Conservation (phyloP, 2,888 invertebrate species). For the Pristionchus entomophagus region DNA sequence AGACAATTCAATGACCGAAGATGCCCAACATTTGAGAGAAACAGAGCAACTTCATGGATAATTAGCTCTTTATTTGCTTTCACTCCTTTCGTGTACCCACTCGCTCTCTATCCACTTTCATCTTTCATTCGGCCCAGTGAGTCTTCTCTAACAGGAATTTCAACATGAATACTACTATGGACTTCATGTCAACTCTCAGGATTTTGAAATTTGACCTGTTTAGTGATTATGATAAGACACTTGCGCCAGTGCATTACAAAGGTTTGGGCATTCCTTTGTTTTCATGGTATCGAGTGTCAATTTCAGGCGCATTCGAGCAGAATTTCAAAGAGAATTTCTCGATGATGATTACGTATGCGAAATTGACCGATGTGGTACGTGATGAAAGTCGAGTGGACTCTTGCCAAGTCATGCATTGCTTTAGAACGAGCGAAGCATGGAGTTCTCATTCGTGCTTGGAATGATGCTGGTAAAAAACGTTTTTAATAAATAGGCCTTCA, state of each 20-base stretch:
- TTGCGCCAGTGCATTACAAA: background rate
- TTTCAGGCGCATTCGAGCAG: background rate
- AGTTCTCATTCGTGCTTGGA: background rate
- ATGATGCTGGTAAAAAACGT: slow-evolving; percentile 24
- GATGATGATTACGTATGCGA: background rate
- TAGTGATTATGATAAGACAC: background rate
- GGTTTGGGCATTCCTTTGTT: background rate
- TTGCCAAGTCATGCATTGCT: too few species aligned
- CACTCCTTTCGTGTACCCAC: background rate
- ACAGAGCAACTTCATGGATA: background rate
- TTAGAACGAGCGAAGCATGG: slow-evolving; percentile 37
- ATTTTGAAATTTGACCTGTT: background rate
- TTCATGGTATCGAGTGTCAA: too few species aligned
- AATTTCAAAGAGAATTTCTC: background rate
- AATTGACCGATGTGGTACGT: background rate
- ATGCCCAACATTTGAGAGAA: too few species aligned
- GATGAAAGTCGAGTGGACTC: too few species aligned
- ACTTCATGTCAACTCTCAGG: background rate
- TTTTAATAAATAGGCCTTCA: too few species aligned
- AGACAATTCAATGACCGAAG: too few species aligned
- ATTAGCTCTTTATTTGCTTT: too few species aligned
- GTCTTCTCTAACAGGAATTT: background rate
- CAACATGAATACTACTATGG: background rate
- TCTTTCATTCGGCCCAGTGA: background rate
- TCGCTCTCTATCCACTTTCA: background rate